Percentiles rank a stretch among this genome's conserved stretches.
Conservation (phyloP, 1,140 invertebrate genomes). For the Drosophila melanica region DNA sequence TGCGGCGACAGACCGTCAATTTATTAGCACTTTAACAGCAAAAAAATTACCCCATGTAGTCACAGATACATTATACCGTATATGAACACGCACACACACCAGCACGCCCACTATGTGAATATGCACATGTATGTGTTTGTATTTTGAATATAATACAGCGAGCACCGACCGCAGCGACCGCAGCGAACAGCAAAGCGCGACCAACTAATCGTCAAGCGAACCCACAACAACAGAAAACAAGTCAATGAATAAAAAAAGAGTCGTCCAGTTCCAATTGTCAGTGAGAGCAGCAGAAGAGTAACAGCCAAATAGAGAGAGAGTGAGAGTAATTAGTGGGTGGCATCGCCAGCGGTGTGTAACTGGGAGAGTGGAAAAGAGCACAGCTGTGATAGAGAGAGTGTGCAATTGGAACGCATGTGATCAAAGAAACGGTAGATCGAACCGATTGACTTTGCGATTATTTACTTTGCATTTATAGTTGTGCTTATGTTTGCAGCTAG, state of each 20-base stretch:
- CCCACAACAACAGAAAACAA: slow-evolving; percentile 7
- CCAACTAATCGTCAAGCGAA: slow-evolving; percentile 45
- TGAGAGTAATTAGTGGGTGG: slow-evolving; percentile 8
- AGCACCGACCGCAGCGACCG: slow-evolving; percentile 44
- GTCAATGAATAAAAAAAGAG: slow-evolving; percentile 20
- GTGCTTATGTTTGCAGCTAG: slow-evolving; percentile 43
- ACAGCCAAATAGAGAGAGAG: background rate
- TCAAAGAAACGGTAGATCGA: slow-evolving; percentile 14
- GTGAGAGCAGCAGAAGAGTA: slow-evolving; percentile 5
- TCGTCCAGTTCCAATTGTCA: slow-evolving; percentile 37
- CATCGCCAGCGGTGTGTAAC: slow-evolving; percentile 6
- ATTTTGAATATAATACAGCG: slow-evolving; percentile 19
- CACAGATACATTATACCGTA: slow-evolving; percentile 35
- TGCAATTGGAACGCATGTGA: slow-evolving; percentile 20
- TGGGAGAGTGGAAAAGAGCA: slow-evolving; percentile 25
- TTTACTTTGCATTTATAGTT: slow-evolving; percentile 24
- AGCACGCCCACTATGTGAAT: background rate
- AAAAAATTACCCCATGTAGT: slow-evolving; percentile 65
- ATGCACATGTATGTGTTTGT: slow-evolving; percentile 3
- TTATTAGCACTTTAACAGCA: slow-evolving; percentile 76
- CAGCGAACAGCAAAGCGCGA: slow-evolving; percentile 42
- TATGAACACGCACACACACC: slow-evolving; percentile 10
- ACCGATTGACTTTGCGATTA: background rate
- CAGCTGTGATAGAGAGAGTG: background rate
- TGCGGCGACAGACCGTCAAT: slow-evolving; percentile 65